Percentiles rank a stretch among this genome's conserved stretches.
These are phyloP conservation scores for Poecilia picta DNA, from an alignment of 2,797 vertebrate species.

Conservation along the genomic window DNA sequence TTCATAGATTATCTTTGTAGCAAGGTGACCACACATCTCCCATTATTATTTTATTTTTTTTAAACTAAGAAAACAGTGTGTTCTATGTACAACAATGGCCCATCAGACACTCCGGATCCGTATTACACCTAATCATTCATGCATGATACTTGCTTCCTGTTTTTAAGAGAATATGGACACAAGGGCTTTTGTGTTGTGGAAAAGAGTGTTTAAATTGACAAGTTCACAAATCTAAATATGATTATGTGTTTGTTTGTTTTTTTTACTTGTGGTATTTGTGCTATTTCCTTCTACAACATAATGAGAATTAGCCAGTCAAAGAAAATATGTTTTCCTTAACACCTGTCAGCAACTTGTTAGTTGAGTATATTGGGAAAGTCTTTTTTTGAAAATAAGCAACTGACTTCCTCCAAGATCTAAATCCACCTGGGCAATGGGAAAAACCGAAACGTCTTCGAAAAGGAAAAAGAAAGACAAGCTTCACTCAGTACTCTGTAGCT, in stretches of 20 bases:
- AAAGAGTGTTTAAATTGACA: neutral
- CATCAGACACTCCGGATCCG: neutral
- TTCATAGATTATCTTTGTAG: neutral
- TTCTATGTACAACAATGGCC: neutral
- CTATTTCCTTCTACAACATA: neutral
- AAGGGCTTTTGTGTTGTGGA: neutral
- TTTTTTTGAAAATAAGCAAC: neutral
- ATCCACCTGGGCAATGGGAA: slow-evolving; percentile 13
- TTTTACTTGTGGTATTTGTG: neutral
- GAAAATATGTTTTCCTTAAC: neutral
- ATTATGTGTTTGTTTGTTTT: neutral
- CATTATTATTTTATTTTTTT: neutral
- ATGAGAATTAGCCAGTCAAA: neutral
- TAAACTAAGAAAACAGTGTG: neutral
- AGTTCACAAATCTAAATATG: neutral
- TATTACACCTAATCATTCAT: neutral
- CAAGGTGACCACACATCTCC: neutral
- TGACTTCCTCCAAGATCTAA: slow-evolving; percentile 23
- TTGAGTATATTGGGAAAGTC: neutral
- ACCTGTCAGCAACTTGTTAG: slow-evolving; percentile 8
- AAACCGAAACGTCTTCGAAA: slow-evolving; percentile 1
- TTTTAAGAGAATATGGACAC: neutral
- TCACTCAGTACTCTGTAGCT: slow-evolving; percentile 40
- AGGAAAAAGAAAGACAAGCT: slow-evolving; percentile 19
- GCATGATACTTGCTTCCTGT: neutral